These are phyloP conservation scores for Otolemur crassicaudatus DNA, from an alignment of 2,797 vertebrate genomes.

Conservation along the genomic window DNA sequence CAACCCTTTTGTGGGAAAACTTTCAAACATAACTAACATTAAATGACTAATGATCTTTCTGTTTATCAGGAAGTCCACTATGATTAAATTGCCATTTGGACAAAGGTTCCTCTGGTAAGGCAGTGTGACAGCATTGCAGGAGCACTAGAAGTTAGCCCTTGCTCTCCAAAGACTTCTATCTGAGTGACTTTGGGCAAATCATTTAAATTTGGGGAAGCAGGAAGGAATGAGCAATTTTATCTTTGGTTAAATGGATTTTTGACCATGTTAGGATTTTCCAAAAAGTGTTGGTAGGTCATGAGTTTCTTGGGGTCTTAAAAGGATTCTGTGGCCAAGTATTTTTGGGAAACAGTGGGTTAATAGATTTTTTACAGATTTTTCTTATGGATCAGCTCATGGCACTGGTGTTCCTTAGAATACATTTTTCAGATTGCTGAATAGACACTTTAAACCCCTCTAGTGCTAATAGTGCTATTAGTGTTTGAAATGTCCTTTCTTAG, in stretches of 20 bases:
- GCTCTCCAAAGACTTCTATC: not conserved
- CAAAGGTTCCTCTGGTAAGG: slow-evolving; percentile 38
- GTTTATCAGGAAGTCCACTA: slow-evolving; percentile 70
- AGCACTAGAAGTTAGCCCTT: not conserved
- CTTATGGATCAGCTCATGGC: not conserved
- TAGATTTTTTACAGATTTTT: slow-evolving; percentile 15
- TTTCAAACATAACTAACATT: slow-evolving; percentile 72
- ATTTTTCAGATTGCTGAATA: slow-evolving; percentile 1
- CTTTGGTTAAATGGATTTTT: slow-evolving; percentile 30
- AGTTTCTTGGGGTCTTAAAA: slow-evolving; percentile 24
- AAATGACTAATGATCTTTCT: slow-evolving; percentile 66
- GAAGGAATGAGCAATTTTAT: not conserved
- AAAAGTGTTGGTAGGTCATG: not conserved
- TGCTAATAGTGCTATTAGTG: not conserved
- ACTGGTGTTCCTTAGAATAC: slow-evolving; percentile 4
- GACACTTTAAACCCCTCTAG: not conserved
- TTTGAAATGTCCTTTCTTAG: not conserved
- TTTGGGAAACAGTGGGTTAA: slow-evolving; percentile 55
- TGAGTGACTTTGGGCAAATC: not conserved
- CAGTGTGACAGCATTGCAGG: not conserved
- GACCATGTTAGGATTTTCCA: slow-evolving; percentile 43
- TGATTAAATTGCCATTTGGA: slow-evolving; percentile 74
- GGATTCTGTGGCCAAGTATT: not conserved
- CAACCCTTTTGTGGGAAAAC: slow-evolving; percentile 68
- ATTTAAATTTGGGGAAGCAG: not conserved